phyloP scores from a whole-genome alignment of 2,797 vertebrate species.

The Sylvia borin region DNA sequence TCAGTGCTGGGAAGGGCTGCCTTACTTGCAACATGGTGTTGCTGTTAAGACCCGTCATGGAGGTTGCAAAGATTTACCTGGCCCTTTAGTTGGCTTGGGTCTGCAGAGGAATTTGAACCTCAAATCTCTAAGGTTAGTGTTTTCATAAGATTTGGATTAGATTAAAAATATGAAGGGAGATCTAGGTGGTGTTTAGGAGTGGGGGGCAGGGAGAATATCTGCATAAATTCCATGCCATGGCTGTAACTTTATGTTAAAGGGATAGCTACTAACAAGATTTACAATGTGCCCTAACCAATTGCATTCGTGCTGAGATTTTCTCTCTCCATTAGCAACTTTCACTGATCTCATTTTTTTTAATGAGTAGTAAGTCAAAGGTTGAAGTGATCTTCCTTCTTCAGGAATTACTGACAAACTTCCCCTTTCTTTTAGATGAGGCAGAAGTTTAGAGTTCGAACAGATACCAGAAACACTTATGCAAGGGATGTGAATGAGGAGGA shows the following conservation, averaged over 20 bases:
- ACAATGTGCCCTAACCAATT: not conserved
- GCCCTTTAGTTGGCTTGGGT: not conserved
- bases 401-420: not conserved
- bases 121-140: not conserved
- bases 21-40: not conserved
- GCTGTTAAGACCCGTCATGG: not conserved
- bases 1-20: not conserved
- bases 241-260: not conserved
- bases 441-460: not conserved
- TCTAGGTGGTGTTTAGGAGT: not conserved
- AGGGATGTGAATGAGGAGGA: not conserved
- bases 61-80: not conserved
- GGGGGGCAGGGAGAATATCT: not conserved
- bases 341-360: not conserved
- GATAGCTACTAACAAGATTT: not conserved
- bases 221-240: not conserved
- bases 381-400: not conserved
- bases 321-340: constrained; percentile 3
- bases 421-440: not conserved
- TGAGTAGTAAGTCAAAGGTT: not conserved
- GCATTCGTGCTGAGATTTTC: not conserved
- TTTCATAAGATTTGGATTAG: not conserved
- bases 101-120: constrained; percentile 16
- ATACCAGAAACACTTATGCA: not conserved
- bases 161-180: not conserved